Percentiles rank a stretch among this genome's conserved stretches.
phyloP scores from a whole-genome alignment of 1,140 invertebrate species.

The Pogonognathellus flavescens region DNA sequence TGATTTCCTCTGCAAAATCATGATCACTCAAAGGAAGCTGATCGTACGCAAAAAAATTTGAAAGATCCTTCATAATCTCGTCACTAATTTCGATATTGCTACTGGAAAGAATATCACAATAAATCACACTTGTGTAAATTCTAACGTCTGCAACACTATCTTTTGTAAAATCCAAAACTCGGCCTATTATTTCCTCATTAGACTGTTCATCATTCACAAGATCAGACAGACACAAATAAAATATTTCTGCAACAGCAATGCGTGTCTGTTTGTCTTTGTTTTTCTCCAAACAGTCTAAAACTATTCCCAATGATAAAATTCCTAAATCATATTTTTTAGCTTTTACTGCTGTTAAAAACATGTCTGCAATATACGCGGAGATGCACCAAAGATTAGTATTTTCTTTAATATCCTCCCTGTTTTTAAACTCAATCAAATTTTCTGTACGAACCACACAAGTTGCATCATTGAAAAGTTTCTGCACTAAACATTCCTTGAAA shows the following conservation, averaged over 20 bases:
- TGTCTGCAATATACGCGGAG: not conserved
- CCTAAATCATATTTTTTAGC: not conserved
- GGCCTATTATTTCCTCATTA: not conserved
- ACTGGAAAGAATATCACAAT: not conserved
- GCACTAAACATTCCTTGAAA: not conserved
- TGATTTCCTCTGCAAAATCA: too few relatives aligned
- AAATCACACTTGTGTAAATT: not conserved
- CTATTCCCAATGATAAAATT: not conserved
- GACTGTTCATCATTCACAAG: too few relatives aligned
- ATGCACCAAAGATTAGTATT: not conserved
- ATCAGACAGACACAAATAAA: not conserved
- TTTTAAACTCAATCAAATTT: not conserved
- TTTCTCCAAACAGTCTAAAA: not conserved
- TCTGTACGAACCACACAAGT: not conserved
- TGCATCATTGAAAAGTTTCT: not conserved
- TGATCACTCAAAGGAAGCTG: too few relatives aligned
- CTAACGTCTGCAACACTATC: not conserved
- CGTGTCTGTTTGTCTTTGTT: constrained; percentile 5
- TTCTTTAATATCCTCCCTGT: not conserved
- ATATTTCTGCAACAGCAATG: not conserved
- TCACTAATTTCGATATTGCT: not conserved
- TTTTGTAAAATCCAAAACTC: not conserved
- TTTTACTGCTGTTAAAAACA: not conserved
- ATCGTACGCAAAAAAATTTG: not conserved
- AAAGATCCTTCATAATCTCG: not conserved